Base-by-base conservation (phyloP, 1,140 invertebrate species). In the Arctopsyche grandis region DNA sequence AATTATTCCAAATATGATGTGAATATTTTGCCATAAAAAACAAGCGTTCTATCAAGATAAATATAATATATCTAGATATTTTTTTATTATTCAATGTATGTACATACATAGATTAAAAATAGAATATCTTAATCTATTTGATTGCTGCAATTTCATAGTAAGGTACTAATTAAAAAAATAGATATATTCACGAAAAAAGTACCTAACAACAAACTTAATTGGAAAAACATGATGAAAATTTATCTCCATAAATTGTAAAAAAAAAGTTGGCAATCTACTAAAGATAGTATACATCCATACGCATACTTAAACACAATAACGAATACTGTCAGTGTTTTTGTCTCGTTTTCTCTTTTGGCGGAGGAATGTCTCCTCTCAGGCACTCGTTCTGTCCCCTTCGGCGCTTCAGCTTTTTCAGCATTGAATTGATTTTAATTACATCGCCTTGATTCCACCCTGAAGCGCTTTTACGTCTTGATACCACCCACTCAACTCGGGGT, bases 391-490 rank as follows among this genome's bases (percentile, higher is more conserved):
- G 5, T 52, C 58, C 21, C 21, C 58, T 19, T 22, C 9, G 58
- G 58, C 58, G n/a, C 21, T 60, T 60, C 56, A 60, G 56, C 56
- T 60, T 66, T 66, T 66, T 60, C 58, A 60, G 19, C 9, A 26
- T 24, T 66, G 63, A 66, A 66, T 66, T 66, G 63, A 66, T 66
- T 66, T 66, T 66, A 66, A 66, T 66, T 66, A 66, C 63, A 66
- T 66, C 63, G 58, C 19, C 21, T 5, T 66, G 22, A 52, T 14
- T 52, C 16, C 48, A 52, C 22, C 63, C 63, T 21, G 63, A 66
- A 66, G 63, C 19, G 63, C 19, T 19, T 22, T 66, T 66, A 12
- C 63, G 24, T 60, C 19, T 60, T 19, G n/a, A 22, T 60, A 52
- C 12, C 12, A 52, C 12, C 12, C 48, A 19, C 48, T 52, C 48